A percentile compares a stretch with the other conserved stretches of the same genome.
Conservation (phyloP, 2,113 vertebrate genomes). For the Tringa solitaria region DNA sequence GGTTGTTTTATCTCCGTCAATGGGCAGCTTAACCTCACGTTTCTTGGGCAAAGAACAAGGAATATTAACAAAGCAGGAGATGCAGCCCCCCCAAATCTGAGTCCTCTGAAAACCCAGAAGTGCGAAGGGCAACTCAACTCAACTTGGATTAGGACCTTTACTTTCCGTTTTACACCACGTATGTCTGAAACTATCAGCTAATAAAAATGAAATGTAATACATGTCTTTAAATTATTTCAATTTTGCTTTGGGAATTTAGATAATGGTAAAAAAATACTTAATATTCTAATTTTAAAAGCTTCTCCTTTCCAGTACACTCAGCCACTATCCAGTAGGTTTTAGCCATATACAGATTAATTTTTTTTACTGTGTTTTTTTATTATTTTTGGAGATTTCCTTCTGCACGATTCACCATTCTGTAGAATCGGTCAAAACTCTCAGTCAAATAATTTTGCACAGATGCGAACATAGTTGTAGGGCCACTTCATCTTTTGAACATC, state of each 20-base stretch:
- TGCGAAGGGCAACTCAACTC: background rate
- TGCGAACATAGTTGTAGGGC: background rate
- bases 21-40: background rate
- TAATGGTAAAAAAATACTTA: background rate
- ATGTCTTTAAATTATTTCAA: background rate
- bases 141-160: background rate
- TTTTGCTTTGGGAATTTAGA: background rate
- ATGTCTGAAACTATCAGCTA: background rate
- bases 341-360: background rate
- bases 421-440: background rate
- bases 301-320: background rate
- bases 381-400: background rate
- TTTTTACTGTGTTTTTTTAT: background rate
- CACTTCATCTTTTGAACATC: background rate
- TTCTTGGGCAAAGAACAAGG: background rate
- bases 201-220: background rate
- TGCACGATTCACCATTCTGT: background rate
- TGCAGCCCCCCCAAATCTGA: background rate
- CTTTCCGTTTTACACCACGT: background rate
- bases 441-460: background rate
- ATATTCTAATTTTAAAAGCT: background rate
- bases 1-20: background rate
- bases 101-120: background rate
- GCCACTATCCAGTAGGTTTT: background rate
- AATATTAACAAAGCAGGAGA: background rate